A percentile compares a stretch with the other conserved stretches of the same genome.
Conservation (phyloP, 2,888 invertebrate genomes). For the Perdita meconis region DNA sequence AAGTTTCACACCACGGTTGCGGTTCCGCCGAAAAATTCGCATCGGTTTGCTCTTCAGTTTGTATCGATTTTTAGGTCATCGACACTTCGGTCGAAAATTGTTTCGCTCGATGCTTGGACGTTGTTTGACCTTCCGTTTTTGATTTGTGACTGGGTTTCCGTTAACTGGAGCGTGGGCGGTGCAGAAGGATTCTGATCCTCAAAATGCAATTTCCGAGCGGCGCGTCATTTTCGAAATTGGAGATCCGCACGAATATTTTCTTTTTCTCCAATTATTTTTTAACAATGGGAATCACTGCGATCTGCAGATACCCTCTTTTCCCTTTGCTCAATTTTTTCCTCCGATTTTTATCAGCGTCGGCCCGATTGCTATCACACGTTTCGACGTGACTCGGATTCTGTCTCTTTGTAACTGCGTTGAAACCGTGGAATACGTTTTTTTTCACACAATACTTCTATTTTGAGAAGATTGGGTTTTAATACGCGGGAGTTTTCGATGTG, state of each 20-base stretch:
- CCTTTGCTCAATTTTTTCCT: background rate
- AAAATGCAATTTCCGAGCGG: constrained; percentile 8
- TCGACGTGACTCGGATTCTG: background rate
- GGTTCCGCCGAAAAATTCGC: background rate
- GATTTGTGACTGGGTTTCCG: background rate
- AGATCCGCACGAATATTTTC: background rate
- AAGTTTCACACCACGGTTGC: background rate
- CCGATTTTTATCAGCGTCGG: background rate
- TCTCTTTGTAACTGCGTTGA: background rate
- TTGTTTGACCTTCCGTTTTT: background rate
- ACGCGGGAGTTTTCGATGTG: background rate
- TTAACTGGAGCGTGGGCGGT: constrained; percentile 6
- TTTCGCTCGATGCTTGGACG: background rate
- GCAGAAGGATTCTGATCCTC: background rate
- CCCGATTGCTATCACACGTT: background rate
- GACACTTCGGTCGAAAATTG: background rate
- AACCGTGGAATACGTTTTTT: background rate
- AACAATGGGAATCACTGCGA: background rate
- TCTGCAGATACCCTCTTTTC: background rate
- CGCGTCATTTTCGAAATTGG: constrained; percentile 1
- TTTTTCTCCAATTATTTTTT: background rate
- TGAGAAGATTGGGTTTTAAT: background rate
- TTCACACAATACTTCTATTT: background rate
- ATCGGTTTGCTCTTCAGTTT: background rate
- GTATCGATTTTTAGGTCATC: background rate